These are phyloP conservation scores for Melanotaenia pygmaea DNA, from an alignment of 2,797 vertebrate genomes.

Conservation along the genomic window DNA sequence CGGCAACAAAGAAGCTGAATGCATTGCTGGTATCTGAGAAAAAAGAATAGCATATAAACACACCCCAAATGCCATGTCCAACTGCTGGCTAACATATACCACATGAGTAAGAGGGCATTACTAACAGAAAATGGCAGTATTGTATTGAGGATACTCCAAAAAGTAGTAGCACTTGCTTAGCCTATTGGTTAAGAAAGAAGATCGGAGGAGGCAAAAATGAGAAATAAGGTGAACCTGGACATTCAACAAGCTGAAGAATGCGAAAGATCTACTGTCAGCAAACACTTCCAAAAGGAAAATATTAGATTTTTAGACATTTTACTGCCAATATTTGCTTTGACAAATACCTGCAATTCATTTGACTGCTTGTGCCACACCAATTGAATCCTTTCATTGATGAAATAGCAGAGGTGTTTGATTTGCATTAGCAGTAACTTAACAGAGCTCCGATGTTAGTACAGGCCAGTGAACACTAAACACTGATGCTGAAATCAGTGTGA, in stretches of 20 bases:
- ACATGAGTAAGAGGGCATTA: background rate
- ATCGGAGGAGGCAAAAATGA: background rate
- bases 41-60: background rate
- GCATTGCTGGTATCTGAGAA: background rate
- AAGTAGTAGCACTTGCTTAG: background rate
- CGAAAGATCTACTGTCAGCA: too few relatives aligned
- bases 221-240: background rate
- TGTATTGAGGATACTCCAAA: background rate
- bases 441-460: constrained; percentile 1
- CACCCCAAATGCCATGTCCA: background rate
- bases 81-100: background rate
- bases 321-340: too few relatives aligned
- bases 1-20: background rate
- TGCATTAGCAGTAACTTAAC: constrained; percentile 7
- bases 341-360: too few relatives aligned
- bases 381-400: background rate
- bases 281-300: too few relatives aligned
- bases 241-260: background rate
- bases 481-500: background rate
- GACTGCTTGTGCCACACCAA: background rate
- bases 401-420: constrained; percentile 12
- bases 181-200: background rate
- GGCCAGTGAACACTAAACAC: constrained; percentile 1
- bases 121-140: background rate
- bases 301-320: too few relatives aligned